A percentile compares a stretch with the other conserved stretches of the same genome.
Evolutionary conservation across 30 jellyfish, hydroid and myxozoan genomes (phyloP).

Genomic region (Hydractinia echinata): DNA sequence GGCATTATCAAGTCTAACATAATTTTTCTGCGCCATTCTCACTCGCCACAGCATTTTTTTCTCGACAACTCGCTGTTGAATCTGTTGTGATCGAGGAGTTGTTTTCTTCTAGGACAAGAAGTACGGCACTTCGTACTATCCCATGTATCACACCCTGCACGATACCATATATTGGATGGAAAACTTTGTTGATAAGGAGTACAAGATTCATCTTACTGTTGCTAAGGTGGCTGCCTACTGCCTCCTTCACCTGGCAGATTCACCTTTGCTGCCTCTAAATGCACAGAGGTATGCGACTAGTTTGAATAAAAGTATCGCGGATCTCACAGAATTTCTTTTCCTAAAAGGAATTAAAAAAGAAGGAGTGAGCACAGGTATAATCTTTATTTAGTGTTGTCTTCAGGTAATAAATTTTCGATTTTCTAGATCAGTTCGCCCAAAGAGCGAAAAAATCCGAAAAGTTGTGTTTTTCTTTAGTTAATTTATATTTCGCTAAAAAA

Average conservation of each 20-base stretch:
- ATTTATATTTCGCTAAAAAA: too few species aligned
- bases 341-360: too few species aligned
- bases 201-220: slow-evolving; percentile 30
- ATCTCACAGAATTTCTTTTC: too few species aligned
- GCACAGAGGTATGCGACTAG: neutral
- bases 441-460: too few species aligned
- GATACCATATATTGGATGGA: slow-evolving; percentile 41
- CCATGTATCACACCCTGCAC: slow-evolving; percentile 29
- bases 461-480: too few species aligned
- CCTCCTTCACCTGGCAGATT: slow-evolving; percentile 19
- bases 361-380: too few species aligned
- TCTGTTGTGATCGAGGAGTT: neutral
- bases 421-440: too few species aligned
- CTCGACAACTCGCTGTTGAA: neutral
- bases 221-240: slow-evolving; percentile 15
- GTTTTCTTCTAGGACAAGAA: neutral
- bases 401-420: too few species aligned
- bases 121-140: slow-evolving; percentile 15
- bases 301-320: neutral
- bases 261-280: slow-evolving; percentile 23
- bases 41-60: too few species aligned
- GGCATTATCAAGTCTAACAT: too few species aligned
- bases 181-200: slow-evolving; percentile 31
- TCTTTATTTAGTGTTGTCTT: too few species aligned
- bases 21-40: too few species aligned